Percentiles rank a stretch among this genome's conserved stretches.
Evolutionary conservation across 2,888 invertebrate genomes (phyloP).

Genomic region (Drosophila engyochracea): DNA sequence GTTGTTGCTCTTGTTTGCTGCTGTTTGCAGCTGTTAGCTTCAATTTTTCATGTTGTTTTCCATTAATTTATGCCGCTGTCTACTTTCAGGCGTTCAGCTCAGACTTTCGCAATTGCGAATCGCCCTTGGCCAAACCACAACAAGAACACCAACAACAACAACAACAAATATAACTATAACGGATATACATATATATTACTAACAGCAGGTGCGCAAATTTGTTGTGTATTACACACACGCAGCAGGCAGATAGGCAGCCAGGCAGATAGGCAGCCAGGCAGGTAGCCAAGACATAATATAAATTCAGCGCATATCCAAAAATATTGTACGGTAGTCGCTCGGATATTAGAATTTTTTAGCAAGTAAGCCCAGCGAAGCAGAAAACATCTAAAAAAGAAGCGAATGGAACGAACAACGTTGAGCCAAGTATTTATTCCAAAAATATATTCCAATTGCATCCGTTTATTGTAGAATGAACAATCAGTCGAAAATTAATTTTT

Average conservation of each 20-base stretch:
- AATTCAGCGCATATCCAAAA: slow-evolving; percentile 9
- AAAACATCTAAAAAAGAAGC: neutral
- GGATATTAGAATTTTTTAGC: neutral
- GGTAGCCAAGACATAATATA: slow-evolving; percentile 17
- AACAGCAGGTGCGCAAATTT: slow-evolving; percentile 47
- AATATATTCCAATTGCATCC: neutral
- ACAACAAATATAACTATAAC: slow-evolving; percentile 6
- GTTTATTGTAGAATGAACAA: neutral
- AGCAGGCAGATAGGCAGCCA: neutral
- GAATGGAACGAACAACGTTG: rapidly evolving
- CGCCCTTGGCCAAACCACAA: slow-evolving; percentile 26
- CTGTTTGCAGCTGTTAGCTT: slow-evolving; percentile 46
- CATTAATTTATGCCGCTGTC: slow-evolving; percentile 48
- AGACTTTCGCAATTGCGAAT: slow-evolving; percentile 24
- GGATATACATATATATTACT: slow-evolving; percentile 18
- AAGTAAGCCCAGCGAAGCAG: neutral
- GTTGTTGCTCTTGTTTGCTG: slow-evolving; percentile 8
- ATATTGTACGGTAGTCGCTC: neutral
- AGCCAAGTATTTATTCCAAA: neutral
- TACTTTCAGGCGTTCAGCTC: slow-evolving; percentile 19
- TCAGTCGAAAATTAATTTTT: neutral
- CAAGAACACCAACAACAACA: neutral
- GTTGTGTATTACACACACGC: slow-evolving; percentile 3
- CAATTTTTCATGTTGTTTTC: slow-evolving; percentile 67
- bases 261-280: neutral